Evolutionary conservation across 2,888 invertebrate genomes (phyloP), one percentile per base, ranked within the genome.

Genomic region (Osmoderma eremita): DNA sequence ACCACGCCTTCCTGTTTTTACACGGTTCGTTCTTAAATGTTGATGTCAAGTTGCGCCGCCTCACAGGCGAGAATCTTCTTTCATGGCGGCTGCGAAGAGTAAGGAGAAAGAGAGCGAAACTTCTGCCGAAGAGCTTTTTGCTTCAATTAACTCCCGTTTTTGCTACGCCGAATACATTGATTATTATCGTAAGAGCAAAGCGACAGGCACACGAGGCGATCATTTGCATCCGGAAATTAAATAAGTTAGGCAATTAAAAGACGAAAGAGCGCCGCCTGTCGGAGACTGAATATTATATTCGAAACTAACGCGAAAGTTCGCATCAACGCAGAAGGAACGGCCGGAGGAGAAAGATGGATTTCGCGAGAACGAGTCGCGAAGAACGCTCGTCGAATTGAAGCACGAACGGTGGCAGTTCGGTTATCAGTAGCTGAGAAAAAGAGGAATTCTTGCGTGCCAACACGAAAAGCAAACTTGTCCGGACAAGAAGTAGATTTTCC

Each of bases 141-240:
- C 53, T 53, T 30, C 53, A 53, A 53, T 53, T 53, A 53, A 30
- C 38, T 15, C 4, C 3, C 36, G 38, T 53, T 51, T 22, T 58
- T 24, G 30, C 42, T 45, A 45, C 58, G 30, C 3, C 58, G 30
- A 58, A 58, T 24, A 45, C 58, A 15, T 24, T 58, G 58, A 45
- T 58, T 58, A 45, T 0, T 58, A 58, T 39, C 50, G 30, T 24
- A 24, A 51, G 13, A 38, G 17, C 42, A 30, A 15, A 2, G 45
- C 58, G n/a, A 6, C 22, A 22, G 30, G 42, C 42, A 13, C 42
- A 13, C 36, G 17, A 12, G 42, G 42, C 42, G 45, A 58, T 58
- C 45, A 58, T 58, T 58, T 58, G 58, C 58, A 58, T 58, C 58
- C 45, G 58, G 58, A 58, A 58, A 58, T 58, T 58, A 58, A 58